Conservation (phyloP, 2,113 vertebrate species). For the Mus musculus region DNA sequence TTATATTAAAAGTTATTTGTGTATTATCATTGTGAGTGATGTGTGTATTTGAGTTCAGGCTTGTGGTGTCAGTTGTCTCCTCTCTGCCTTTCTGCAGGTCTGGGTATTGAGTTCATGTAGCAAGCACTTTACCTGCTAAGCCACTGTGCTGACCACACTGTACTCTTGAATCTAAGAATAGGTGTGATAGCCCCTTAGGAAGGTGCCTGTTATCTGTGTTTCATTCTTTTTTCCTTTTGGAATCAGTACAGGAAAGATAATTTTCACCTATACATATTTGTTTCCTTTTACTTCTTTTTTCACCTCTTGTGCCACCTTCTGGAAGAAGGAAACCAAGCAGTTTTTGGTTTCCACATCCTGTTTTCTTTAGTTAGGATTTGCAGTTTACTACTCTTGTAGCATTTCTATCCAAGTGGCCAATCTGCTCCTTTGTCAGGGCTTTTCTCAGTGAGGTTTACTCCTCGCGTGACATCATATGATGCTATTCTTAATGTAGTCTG, state of each 20-base stretch:
- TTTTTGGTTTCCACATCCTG: constrained; percentile 8
- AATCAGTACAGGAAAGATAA: not conserved
- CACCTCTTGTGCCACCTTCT: constrained; percentile 66
- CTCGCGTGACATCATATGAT: not conserved
- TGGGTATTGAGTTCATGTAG: not conserved
- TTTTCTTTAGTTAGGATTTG: constrained; percentile 7
- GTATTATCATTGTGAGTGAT: not conserved
- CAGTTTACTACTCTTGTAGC: not conserved
- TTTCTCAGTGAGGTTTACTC: constrained; percentile 5
- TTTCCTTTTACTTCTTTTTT: constrained; percentile 8
- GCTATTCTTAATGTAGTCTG: not conserved
- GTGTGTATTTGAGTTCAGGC: not conserved
- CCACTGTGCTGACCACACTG: not conserved
- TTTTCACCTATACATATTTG: not conserved
- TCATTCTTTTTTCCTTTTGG: not conserved
- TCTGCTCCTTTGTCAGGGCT: not conserved
- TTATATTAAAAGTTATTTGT: not conserved
- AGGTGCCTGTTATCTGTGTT: not conserved
- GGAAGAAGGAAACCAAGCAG: constrained; percentile 65
- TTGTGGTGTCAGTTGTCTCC: not conserved
- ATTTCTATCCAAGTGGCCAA: not conserved
- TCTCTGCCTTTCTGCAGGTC: not conserved
- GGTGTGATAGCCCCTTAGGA: not conserved
- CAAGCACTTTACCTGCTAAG: not conserved
- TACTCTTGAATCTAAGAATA: constrained; percentile 6